These are phyloP conservation scores for Isichthys henryi DNA, from an alignment of 2,113 vertebrate genomes.

Conservation along the genomic window DNA sequence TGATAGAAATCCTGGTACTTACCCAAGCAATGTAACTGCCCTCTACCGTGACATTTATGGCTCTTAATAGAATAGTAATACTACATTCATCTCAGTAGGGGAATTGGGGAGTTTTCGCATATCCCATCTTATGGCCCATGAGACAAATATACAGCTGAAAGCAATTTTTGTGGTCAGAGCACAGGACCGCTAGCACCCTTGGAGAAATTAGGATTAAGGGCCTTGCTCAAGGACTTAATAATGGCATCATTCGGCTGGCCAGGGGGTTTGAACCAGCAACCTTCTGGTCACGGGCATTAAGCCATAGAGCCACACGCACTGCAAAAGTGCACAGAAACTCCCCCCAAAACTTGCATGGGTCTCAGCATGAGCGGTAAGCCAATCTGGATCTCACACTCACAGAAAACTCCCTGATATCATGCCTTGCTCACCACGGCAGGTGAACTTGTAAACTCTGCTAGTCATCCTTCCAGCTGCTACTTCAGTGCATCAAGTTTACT, in stretches of 20 bases:
- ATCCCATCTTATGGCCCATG: not conserved
- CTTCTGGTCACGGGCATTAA: not conserved
- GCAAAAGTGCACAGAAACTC: not conserved
- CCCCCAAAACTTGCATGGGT: not conserved
- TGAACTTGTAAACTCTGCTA: not conserved
- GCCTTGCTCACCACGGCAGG: not conserved
- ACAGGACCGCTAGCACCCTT: not conserved
- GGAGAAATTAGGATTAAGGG: not conserved
- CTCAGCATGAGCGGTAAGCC: not conserved
- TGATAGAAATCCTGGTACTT: not conserved
- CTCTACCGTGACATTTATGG: not conserved
- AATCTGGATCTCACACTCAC: not conserved
- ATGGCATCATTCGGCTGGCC: not conserved
- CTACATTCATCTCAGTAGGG: not conserved
- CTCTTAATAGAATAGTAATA: not conserved
- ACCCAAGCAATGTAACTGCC: not conserved
- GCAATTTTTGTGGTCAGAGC: not conserved
- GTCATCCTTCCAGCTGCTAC: not conserved
- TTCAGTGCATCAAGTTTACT: not conserved
- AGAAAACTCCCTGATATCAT: not conserved
- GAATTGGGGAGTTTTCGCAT: not conserved
- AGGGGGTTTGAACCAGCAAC: not conserved
- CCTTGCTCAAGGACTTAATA: not conserved
- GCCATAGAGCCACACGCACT: not conserved
- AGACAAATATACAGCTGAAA: not conserved